Base-by-base conservation (phyloP, 2,113 vertebrate genomes). In the Butorides virescens region DNA sequence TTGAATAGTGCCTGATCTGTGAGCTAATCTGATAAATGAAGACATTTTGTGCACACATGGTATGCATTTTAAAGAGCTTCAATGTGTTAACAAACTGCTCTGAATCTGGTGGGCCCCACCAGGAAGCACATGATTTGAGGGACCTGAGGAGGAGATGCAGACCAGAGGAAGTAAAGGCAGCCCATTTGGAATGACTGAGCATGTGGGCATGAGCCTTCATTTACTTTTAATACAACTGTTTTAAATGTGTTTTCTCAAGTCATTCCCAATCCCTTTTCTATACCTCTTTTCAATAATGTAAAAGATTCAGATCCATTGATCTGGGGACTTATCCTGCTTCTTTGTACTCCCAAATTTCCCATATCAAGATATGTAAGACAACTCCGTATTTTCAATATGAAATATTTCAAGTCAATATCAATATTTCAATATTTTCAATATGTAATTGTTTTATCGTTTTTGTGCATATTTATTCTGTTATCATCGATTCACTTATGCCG, bases 1-100 rank as follows among this genome's bases (percentile, higher is more conserved):
- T 84, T 88, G 72, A 86, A 66, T 52, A 71, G 63, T 39, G 37
- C 36, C 63, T 68, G 75, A 75, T 86, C 72, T 67, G 37, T 84
- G 47, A 86, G 76, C 23, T 86, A 67, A 55, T 80, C 82, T 96
- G 72, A 92, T 78, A 95, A 91, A 92, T 53, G 47, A 92, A 86
- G 61, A 81, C 76, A 74, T 92, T 93, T 90, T 84, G 83, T 70
- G 75, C 82, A 89, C 82, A 90, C 47, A 39, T 56, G 68, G 59
- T 50, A 49, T 75, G 56, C 86, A 80, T 96, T 94, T 86, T 91
- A 65, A 93, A 91, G 44, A 89, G 65, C 23, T 77, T 77, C 68
- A 71, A 11, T 34, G 15, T 96, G 47, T 63, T 77, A 83, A 59
- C 71, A 90, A 88, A 86, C 67, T 67, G 37, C 20, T 75, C 56